Percentiles rank a stretch among this genome's conserved stretches.
phyloP scores from a whole-genome alignment of 1,140 invertebrate genomes.

The Agraylea sexmaculata region DNA sequence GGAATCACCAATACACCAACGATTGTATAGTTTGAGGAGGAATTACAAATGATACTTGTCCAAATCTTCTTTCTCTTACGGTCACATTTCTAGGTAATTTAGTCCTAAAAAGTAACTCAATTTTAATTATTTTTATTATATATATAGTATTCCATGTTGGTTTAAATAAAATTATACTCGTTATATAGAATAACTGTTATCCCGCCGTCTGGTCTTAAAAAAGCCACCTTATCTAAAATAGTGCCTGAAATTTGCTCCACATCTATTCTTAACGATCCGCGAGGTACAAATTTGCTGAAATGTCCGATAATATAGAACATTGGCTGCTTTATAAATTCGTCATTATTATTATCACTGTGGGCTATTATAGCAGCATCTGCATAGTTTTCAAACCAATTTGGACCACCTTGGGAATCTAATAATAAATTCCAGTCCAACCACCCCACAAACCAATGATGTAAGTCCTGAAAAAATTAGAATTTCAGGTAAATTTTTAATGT shows the following conservation, averaged over 20 bases:
- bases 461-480: constrained; percentile 42
- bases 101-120: too few species aligned
- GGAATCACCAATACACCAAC: constrained; percentile 11
- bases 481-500: too few species aligned
- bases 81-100: not conserved
- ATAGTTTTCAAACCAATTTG: constrained; percentile 65
- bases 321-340: constrained; percentile 80
- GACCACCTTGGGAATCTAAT: constrained; percentile 64
- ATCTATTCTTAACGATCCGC: constrained; percentile 43
- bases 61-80: constrained; percentile 2
- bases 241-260: constrained; percentile 22
- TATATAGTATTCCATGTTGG: not conserved
- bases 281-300: constrained; percentile 70
- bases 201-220: constrained; percentile 35
- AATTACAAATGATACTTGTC: constrained; percentile 1
- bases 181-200: constrained; percentile 52
- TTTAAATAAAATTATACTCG: constrained; percentile 37
- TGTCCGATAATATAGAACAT: constrained; percentile 81
- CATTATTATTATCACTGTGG: constrained; percentile 39
- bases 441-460: constrained; percentile 56
- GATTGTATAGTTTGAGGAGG: constrained; percentile 11
- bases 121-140: too few species aligned
- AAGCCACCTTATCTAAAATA: constrained; percentile 29
- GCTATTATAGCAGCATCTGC: constrained; percentile 72
- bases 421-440: constrained; percentile 89